Conservation (phyloP, 2,113 vertebrate species). For the Fregetta grallaria region DNA sequence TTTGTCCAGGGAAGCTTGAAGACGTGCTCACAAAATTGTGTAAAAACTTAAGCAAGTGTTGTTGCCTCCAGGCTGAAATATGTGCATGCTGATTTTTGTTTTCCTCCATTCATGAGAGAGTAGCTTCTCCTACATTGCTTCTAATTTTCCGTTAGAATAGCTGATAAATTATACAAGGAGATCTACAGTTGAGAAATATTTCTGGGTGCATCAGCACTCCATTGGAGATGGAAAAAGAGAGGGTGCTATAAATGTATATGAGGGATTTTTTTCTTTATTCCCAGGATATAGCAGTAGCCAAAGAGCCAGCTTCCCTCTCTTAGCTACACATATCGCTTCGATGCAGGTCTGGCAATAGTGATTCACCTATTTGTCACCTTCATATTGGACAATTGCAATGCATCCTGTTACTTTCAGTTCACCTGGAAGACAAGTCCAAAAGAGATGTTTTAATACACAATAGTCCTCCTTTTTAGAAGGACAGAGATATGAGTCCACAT, state of each 20-base stretch:
- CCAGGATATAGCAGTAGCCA: background rate
- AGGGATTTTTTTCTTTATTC: background rate
- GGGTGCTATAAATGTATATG: accelerated
- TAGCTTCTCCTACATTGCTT: background rate
- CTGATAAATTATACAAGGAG: background rate
- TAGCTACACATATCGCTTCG: background rate
- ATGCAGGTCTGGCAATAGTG: background rate
- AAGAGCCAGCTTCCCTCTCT: background rate
- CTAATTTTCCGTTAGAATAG: background rate
- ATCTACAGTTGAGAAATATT: background rate
- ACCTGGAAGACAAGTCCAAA: background rate
- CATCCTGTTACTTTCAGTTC: background rate
- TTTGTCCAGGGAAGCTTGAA: background rate
- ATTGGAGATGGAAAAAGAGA: background rate
- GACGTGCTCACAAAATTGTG: background rate
- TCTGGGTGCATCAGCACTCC: background rate
- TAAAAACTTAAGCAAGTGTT: background rate
- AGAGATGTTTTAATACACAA: background rate
- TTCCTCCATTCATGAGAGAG: background rate
- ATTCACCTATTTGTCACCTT: background rate
- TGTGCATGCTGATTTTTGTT: background rate
- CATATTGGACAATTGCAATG: background rate
- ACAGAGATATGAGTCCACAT: background rate
- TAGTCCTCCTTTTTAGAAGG: background rate
- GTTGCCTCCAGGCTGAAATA: background rate